Evolutionary conservation across 2,113 vertebrate species (phyloP).

Genomic region (Pachypanchax playfairii): DNA sequence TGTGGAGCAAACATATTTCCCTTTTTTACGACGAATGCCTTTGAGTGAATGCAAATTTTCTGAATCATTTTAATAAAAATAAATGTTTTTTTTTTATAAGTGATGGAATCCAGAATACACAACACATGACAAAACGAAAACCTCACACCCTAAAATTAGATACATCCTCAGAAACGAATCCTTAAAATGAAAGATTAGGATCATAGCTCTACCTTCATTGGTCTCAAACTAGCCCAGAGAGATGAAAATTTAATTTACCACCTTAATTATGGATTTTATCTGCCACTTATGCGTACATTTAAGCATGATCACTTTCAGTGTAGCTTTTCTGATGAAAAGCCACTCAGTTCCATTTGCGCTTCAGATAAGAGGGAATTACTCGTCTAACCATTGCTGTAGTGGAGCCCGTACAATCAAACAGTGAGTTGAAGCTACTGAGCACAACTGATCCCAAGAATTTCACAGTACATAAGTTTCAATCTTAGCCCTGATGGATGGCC

Average conservation of each 20-base stretch:
- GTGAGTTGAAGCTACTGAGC: slow-evolving; percentile 75
- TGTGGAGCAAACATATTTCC: too few relatives aligned
- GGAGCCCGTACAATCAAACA: slow-evolving; percentile 75
- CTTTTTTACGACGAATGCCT: too few relatives aligned
- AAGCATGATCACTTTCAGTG: slow-evolving; percentile 78
- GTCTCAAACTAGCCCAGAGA: slow-evolving; percentile 73
- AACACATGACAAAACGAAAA: slow-evolving; percentile 69
- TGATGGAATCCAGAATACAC: neutral
- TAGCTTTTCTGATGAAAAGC: slow-evolving; percentile 75
- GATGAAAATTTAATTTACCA: slow-evolving; percentile 80
- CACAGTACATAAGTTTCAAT: slow-evolving; percentile 83
- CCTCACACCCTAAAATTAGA: slow-evolving; percentile 78
- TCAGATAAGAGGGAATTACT: slow-evolving; percentile 80
- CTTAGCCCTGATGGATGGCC: slow-evolving; percentile 75
- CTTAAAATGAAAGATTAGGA: slow-evolving; percentile 70
- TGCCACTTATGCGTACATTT: slow-evolving; percentile 74
- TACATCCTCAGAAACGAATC: slow-evolving; percentile 64
- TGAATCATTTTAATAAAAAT: too few relatives aligned
- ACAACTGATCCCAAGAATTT: slow-evolving; percentile 80
- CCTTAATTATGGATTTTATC: slow-evolving; percentile 82
- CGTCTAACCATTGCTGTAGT: slow-evolving; percentile 65
- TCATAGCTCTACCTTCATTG: slow-evolving; percentile 73
- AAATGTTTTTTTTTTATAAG: too few relatives aligned
- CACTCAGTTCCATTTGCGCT: slow-evolving; percentile 75
- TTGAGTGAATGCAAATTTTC: too few relatives aligned